These are phyloP conservation scores for Pristionchus arcanus DNA, from an alignment of 2,888 invertebrate species.

Conservation along the genomic window DNA sequence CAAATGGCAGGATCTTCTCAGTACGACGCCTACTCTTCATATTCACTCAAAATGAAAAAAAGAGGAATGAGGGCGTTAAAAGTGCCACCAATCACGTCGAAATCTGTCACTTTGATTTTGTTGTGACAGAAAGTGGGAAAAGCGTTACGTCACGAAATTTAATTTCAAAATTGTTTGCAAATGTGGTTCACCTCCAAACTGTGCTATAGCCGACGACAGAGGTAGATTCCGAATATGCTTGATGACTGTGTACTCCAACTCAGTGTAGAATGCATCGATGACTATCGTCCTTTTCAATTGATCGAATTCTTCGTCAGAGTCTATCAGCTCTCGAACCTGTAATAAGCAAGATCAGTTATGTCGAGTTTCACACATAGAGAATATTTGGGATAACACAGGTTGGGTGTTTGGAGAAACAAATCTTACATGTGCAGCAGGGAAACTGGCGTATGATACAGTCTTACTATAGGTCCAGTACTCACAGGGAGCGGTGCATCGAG, in stretches of 20 bases:
- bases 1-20: not conserved
- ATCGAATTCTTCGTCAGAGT: slow-evolving; percentile 61
- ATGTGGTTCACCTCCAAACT: slow-evolving; percentile 73
- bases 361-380: not conserved
- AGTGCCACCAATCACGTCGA: not conserved
- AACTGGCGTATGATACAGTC: slow-evolving; percentile 72
- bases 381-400: not conserved
- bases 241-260: slow-evolving; percentile 73
- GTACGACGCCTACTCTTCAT: not conserved
- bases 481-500: slow-evolving; percentile 72
- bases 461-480: slow-evolving; percentile 73
- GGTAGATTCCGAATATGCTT: slow-evolving; percentile 75
- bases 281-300: slow-evolving; percentile 66
- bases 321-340: not conserved
- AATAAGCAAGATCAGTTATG: not conserved
- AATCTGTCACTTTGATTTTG: not conserved
- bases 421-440: slow-evolving; percentile 70
- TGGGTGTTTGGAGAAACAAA: no score
- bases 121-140: not conserved
- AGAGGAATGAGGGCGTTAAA: not conserved
- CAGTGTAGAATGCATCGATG: slow-evolving; percentile 70
- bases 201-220: slow-evolving; percentile 71
- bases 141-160: not conserved
- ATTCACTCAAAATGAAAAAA: slow-evolving; percentile 1
- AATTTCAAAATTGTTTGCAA: not conserved